A percentile compares a stretch with the other conserved stretches of the same genome.
Conservation (phyloP, 2,113 vertebrate genomes). For the Heterotis niloticus region DNA sequence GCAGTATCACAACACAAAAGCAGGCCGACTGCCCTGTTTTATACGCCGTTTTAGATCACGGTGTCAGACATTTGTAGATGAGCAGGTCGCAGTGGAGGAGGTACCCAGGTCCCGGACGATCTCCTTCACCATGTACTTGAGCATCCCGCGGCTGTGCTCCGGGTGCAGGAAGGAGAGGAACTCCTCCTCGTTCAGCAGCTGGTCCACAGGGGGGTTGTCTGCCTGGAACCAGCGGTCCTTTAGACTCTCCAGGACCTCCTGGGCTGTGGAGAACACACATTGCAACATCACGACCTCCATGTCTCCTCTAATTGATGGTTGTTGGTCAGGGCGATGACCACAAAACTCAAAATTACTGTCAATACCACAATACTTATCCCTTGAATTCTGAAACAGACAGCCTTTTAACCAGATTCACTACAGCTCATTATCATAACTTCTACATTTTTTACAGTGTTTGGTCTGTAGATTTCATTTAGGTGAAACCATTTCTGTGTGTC, state of each 20-base stretch:
- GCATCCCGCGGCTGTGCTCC: constrained; percentile 90
- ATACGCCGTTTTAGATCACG: neutral
- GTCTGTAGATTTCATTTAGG: no score
- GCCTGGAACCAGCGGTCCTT: constrained; percentile 97
- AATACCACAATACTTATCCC: no score
- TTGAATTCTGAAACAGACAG: no score
- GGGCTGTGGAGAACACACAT: constrained; percentile 62
- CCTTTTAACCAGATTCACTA: no score
- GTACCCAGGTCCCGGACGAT: constrained; percentile 87
- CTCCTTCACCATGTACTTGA: constrained; percentile 94
- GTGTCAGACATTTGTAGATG: no score
- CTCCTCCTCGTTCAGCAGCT: constrained; percentile 82
- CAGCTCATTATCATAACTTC: no score
- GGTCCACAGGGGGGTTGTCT: constrained; percentile 81
- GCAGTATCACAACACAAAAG: neutral
- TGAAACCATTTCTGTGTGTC: no score
- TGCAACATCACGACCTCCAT: neutral
- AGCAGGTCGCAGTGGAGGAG: neutral
- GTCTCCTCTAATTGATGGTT: neutral
- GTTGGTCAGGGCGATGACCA: no score
- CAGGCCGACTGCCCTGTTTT: neutral
- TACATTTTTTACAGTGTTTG: no score
- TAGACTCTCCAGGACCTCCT: constrained; percentile 91
- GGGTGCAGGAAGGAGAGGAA: constrained; percentile 94
- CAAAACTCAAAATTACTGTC: no score